These are phyloP conservation scores for Microctonus hyperodae DNA, from an alignment of 2,888 invertebrate species.

Conservation along the genomic window DNA sequence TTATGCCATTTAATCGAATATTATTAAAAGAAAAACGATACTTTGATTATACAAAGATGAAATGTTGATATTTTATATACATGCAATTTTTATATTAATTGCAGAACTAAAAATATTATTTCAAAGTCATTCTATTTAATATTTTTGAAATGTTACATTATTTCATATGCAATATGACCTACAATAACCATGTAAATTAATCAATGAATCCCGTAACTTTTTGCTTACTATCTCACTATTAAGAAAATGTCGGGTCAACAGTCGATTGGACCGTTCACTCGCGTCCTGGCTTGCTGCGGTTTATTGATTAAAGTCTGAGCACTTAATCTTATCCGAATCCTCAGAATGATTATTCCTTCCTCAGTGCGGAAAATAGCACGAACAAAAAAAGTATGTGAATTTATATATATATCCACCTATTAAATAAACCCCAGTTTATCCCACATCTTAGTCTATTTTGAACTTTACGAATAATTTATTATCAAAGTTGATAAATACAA, in stretches of 20 bases:
- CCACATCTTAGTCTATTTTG: too few species aligned
- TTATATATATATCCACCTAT: too few species aligned
- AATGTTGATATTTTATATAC: too few species aligned
- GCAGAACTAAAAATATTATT: too few species aligned
- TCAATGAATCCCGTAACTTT: conserved; percentile 30
- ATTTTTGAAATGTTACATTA: too few species aligned
- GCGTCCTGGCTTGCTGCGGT: neutral
- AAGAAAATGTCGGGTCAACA: conserved; percentile 6
- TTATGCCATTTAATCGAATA: too few species aligned
- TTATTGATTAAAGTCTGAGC: conserved; percentile 8
- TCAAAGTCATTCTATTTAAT: too few species aligned
- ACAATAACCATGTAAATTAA: conserved; percentile 18
- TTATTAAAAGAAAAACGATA: too few species aligned
- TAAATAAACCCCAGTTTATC: too few species aligned
- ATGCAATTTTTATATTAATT: too few species aligned
- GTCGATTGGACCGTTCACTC: conserved; percentile 7
- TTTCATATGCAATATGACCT: neutral
- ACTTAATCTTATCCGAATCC: conserved; percentile 1
- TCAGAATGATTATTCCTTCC: neutral
- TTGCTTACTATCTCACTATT: conserved; percentile 8
- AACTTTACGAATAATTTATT: neutral
- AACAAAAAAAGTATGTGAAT: neutral
- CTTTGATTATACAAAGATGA: too few species aligned
- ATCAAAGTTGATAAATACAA: neutral
- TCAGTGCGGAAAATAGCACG: neutral